A percentile compares a stretch with the other conserved stretches of the same genome.
Conservation (phyloP, 1,140 invertebrate genomes). For the Campoletis sonorensis region DNA sequence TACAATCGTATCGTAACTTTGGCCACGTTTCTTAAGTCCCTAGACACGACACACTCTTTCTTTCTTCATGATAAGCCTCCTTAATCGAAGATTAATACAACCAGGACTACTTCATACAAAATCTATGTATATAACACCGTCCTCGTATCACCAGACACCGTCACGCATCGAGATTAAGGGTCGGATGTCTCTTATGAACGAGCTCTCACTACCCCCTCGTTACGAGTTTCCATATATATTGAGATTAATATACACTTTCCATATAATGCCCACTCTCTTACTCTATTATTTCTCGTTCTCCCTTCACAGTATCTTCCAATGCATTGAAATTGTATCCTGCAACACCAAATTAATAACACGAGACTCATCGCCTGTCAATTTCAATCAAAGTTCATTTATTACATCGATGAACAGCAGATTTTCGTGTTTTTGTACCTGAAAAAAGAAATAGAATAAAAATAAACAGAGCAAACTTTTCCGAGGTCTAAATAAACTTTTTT, state of each 20-base stretch:
- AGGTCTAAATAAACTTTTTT: too few species aligned
- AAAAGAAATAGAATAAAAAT: too few species aligned
- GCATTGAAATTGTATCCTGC: background rate
- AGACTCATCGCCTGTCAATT: background rate
- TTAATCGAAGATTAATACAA: constrained; percentile 69
- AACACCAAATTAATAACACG: background rate
- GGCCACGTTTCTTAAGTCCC: constrained; percentile 25
- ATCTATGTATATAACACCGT: background rate
- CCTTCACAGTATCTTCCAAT: background rate
- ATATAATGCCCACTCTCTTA: background rate
- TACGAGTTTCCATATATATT: background rate
- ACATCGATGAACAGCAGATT: too few species aligned
- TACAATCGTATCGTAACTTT: background rate
- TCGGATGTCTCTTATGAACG: constrained; percentile 33
- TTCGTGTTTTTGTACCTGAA: too few species aligned
- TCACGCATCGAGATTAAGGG: constrained; percentile 63
- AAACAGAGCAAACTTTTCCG: too few species aligned
- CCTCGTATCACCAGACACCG: constrained; percentile 41
- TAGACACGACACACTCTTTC: constrained; percentile 4
- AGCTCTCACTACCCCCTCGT: background rate
- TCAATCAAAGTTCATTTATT: background rate
- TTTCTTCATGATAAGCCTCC: constrained; percentile 57
- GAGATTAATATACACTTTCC: background rate
- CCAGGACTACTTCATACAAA: constrained; percentile 50
- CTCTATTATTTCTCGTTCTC: background rate